These are phyloP conservation scores for Menura novaehollandiae DNA, from an alignment of 2,113 vertebrate genomes.

Conservation along the genomic window DNA sequence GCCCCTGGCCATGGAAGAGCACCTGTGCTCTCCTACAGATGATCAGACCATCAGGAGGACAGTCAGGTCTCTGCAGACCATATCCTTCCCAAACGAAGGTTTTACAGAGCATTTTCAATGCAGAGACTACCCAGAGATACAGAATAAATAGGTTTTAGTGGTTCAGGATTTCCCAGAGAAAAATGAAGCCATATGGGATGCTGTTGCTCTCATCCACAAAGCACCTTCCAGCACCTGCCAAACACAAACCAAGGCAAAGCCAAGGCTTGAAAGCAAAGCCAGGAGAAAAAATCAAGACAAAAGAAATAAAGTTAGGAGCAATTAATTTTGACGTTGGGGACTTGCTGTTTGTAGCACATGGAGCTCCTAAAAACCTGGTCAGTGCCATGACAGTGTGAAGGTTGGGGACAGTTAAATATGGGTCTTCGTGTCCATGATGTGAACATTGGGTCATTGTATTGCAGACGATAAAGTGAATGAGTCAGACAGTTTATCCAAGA, in stretches of 20 bases:
- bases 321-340: neutral
- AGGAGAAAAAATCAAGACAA: neutral
- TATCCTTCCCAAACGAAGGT: neutral
- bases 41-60: neutral
- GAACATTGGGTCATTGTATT: accelerated
- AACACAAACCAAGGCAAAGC: neutral
- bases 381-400: neutral
- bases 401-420: neutral
- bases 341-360: neutral
- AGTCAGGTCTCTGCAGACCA: neutral
- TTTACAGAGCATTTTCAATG: neutral
- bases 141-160: neutral
- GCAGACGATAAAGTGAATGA: neutral
- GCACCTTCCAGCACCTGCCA: neutral
- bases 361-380: neutral
- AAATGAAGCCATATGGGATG: neutral
- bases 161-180: neutral
- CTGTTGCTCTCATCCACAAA: neutral
- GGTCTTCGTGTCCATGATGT: neutral
- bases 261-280: neutral
- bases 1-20: neutral
- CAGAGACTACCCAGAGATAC: neutral
- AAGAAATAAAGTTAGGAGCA: neutral
- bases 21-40: neutral
- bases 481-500: neutral